Percentiles rank a stretch among this genome's conserved stretches.
Evolutionary conservation across 2,797 vertebrate species (phyloP).

Genomic region (Gorsachius magnificus): DNA sequence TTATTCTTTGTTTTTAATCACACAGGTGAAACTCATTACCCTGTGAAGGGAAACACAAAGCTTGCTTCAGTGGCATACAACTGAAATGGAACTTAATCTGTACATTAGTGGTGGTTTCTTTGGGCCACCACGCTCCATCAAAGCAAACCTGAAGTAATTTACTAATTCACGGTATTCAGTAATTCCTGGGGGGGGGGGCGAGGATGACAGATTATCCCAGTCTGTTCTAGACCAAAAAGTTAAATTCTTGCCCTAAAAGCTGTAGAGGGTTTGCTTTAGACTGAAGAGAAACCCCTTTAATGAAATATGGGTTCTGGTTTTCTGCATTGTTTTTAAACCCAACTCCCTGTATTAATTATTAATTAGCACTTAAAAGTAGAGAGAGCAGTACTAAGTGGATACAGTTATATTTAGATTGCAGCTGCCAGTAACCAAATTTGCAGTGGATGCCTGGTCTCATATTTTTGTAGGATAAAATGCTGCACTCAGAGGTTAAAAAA

Average conservation of each 20-base stretch:
- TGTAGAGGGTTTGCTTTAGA: not conserved
- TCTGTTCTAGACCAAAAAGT: not conserved
- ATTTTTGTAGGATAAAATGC: slow-evolving; percentile 29
- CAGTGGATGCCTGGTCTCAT: not conserved
- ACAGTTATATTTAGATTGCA: slow-evolving; percentile 54
- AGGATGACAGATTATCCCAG: not conserved
- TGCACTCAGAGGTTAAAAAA: not conserved
- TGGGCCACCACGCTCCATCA: not conserved
- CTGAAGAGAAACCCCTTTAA: not conserved
- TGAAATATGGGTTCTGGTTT: slow-evolving; percentile 4
- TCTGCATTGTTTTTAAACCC: slow-evolving; percentile 23
- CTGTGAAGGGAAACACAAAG: slow-evolving; percentile 33
- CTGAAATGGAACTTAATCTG: slow-evolving; percentile 15
- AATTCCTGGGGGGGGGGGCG: not conserved
- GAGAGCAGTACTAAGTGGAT: not conserved
- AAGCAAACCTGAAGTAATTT: not conserved
- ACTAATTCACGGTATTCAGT: not conserved
- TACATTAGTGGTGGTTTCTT: not conserved
- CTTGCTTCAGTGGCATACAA: not conserved
- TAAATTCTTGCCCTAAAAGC: not conserved
- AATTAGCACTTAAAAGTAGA: slow-evolving; percentile 42
- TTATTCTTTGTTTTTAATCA: slow-evolving; percentile 58
- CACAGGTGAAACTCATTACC: slow-evolving; percentile 23
- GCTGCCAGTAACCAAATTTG: slow-evolving; percentile 54
- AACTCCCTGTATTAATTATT: slow-evolving; percentile 26